Conservation (phyloP, 2,797 vertebrate genomes). For the Pseudochirops corinnae region DNA sequence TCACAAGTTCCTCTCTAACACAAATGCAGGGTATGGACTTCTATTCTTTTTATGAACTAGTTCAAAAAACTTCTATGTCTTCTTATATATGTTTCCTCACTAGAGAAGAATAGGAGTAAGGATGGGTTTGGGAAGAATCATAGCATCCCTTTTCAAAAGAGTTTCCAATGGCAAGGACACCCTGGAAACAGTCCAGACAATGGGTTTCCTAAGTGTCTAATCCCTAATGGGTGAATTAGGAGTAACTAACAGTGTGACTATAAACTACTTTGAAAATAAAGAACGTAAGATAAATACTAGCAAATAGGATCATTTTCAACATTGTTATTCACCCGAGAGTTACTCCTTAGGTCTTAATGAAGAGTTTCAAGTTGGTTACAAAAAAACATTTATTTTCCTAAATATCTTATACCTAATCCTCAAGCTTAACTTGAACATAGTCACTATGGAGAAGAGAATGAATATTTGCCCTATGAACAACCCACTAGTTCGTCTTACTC, state of each 20-base stretch:
- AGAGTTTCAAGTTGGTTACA: background rate
- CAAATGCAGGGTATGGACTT: background rate
- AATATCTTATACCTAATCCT: slow-evolving; percentile 29
- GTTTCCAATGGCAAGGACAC: background rate
- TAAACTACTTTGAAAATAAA: too few species aligned
- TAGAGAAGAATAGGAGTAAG: too few species aligned
- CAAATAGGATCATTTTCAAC: background rate
- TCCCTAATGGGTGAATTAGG: background rate
- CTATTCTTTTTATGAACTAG: background rate
- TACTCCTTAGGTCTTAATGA: slow-evolving; percentile 10
- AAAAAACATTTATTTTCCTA: slow-evolving; percentile 10
- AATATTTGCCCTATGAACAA: background rate
- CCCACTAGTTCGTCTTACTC: background rate
- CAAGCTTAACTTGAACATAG: slow-evolving; percentile 14
- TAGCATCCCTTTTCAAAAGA: background rate
- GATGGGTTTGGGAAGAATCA: too few species aligned
- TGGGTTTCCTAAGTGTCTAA: background rate
- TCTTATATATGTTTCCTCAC: too few species aligned
- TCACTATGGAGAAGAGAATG: background rate
- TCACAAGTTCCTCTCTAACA: background rate
- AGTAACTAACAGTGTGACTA: background rate
- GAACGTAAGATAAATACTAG: background rate
- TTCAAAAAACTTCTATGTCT: background rate
- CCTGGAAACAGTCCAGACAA: background rate
- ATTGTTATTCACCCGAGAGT: background rate